Evolutionary conservation across 2,888 invertebrate species (phyloP), one percentile per base, ranked within the genome.

Genomic region (Macroteleia sp.): DNA sequence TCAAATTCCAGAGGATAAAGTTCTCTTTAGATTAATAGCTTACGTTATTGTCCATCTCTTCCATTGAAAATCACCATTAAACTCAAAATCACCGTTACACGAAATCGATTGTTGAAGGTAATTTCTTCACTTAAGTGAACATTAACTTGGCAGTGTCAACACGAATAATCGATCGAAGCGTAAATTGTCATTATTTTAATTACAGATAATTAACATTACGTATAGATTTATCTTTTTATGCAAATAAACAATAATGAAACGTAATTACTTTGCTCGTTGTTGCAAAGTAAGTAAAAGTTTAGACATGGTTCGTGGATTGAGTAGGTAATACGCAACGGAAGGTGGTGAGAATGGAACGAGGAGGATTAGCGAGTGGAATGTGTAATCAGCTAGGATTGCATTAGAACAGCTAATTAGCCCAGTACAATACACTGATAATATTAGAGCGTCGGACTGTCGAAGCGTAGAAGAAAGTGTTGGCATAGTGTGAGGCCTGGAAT

Each of bases 351-450:
- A 70, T 54, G 67, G 78, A 76, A 62, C 82, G 85, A 77, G 69
- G 81, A 80, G 81, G 83, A 83, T 85, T 82, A 87, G 81, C 86
- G 88, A 86, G 86, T 77, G 80, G 91, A 91, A 91, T 91, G 85
- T 89, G 82, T 90, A 91, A 91, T 91, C 90, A 90, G 88, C 79
- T 81, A 75, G 82, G 86, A 89, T 90, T 89, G 87, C 88, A 88
- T 91, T 91, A 90, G 88, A 86, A 85, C 86, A 86, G 87, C 88
- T 90, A 90, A 91, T 91, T 91, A 90, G 86, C 84, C 85, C 83
- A 83, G 88, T 82, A 90, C 91, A 91, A 91, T 91, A 89, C 90
- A 86, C 87, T 89, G 91, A 91, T 90, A 90, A 91, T 90, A 90
- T 90, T 90, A 90, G 86, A 61, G 46, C 85, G 86, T 81, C 76